These are phyloP conservation scores for Pelusios castaneus DNA, from an alignment of 2,113 vertebrate species.

Conservation along the genomic window DNA sequence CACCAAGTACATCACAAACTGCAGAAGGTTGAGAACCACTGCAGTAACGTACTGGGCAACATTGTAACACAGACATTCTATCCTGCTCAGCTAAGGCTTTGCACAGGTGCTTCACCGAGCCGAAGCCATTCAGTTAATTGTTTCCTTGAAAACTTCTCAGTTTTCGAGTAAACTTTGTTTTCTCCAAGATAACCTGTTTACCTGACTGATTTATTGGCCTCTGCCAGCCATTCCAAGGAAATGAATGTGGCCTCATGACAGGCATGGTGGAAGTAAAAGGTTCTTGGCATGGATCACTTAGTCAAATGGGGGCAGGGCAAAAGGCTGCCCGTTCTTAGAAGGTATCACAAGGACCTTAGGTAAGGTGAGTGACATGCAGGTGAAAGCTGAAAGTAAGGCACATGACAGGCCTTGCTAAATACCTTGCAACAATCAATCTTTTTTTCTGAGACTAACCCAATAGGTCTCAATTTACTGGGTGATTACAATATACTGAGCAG, in stretches of 20 bases:
- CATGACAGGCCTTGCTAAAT: not conserved
- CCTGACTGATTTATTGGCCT: not conserved
- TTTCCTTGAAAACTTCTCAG: not conserved
- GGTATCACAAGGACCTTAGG: not conserved
- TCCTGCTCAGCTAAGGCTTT: not conserved
- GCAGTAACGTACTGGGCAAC: not conserved
- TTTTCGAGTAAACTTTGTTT: not conserved
- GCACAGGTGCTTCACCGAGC: not conserved
- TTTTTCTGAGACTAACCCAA: not conserved
- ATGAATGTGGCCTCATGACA: not conserved
- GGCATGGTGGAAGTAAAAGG: not conserved
- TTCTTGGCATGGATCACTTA: not conserved
- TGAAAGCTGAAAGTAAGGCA: not conserved
- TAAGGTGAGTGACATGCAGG: not conserved
- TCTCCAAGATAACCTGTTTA: not conserved
- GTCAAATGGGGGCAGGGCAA: not conserved
- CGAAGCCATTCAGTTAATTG: not conserved
- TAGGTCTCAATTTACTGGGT: not conserved
- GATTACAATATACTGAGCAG: not conserved
- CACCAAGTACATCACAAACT: too few relatives aligned
- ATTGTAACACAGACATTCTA: not conserved
- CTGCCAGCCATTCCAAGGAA: not conserved
- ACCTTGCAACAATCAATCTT: not conserved
- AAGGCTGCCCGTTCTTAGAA: not conserved
- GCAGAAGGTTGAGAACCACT: too few relatives aligned